phyloP scores from a whole-genome alignment of 1,140 invertebrate species.

The Hermetia illucens region DNA sequence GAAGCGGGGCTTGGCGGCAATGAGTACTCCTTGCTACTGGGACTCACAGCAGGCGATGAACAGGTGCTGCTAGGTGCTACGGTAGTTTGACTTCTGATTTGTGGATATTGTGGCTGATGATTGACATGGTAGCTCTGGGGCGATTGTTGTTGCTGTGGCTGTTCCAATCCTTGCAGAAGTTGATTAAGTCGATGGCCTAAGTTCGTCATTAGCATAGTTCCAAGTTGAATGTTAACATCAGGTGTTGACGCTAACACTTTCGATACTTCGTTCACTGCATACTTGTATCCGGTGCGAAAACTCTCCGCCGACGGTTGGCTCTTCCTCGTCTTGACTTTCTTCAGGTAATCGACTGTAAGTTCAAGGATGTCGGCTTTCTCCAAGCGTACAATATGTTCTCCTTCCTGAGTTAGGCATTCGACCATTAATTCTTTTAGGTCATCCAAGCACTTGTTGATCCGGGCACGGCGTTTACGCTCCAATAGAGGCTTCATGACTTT shows the following conservation, averaged over 20 bases:
- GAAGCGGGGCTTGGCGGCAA: background rate
- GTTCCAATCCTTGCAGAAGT: conserved; percentile 17
- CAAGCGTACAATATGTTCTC: conserved; percentile 74
- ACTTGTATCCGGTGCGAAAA: conserved; percentile 80
- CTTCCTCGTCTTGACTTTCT: conserved; percentile 49
- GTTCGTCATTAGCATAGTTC: conserved; percentile 75
- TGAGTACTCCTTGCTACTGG: background rate
- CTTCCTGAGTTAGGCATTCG: conserved; percentile 63
- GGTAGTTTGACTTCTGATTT: background rate
- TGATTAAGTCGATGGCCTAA: conserved; percentile 65
- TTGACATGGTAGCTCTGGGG: background rate
- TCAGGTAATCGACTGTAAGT: conserved; percentile 61
- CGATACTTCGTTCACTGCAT: conserved; percentile 84
- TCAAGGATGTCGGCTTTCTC: conserved; percentile 91
- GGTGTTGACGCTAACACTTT: conserved; percentile 72
- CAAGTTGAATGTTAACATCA: conserved; percentile 68
- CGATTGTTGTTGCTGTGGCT: conserved; percentile 5
- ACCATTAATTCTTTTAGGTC: conserved; percentile 83
- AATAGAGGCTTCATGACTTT: conserved; percentile 90
- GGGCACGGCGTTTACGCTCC: conserved; percentile 74
- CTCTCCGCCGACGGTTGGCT: conserved; percentile 35
- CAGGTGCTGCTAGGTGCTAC: background rate
- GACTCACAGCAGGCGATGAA: background rate
- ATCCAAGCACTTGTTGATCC: conserved; percentile 82
- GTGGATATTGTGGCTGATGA: conserved; percentile 1